A percentile compares a stretch with the other conserved stretches of the same genome.
Evolutionary conservation across 2,888 invertebrate species (phyloP).

Genomic region (Rhyacophila evoluta): DNA sequence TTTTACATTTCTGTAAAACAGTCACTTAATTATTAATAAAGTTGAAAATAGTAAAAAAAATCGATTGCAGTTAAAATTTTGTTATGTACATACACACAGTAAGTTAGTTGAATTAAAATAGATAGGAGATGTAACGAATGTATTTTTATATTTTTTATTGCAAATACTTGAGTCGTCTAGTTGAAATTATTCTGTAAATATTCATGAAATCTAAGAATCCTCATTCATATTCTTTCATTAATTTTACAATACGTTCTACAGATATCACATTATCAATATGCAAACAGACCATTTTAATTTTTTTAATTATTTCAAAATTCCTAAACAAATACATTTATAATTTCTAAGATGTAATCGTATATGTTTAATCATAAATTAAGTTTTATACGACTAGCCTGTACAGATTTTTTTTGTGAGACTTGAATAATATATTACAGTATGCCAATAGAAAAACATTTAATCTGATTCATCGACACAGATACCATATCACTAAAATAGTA

Average conservation of each 20-base stretch:
- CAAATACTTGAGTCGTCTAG: background rate
- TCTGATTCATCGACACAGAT: conserved; percentile 34
- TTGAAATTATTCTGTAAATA: conserved; percentile 26
- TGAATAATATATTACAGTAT: conserved; percentile 31
- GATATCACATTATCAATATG: conserved; percentile 28
- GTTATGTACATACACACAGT: background rate
- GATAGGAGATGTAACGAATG: background rate
- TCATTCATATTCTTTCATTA: background rate
- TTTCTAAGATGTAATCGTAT: conserved; percentile 50
- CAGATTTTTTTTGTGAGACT: conserved; percentile 29
- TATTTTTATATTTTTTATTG: background rate
- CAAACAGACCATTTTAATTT: conserved; percentile 11
- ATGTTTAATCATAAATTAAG: conserved; percentile 44
- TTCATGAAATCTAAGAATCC: conserved; percentile 2
- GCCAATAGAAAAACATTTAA: conserved; percentile 29
- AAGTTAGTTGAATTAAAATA: background rate
- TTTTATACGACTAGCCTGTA: conserved; percentile 52
- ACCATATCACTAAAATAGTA: conserved; percentile 32
- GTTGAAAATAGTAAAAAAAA: background rate
- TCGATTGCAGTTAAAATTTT: background rate
- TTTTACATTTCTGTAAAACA: background rate
- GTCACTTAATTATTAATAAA: too few species aligned
- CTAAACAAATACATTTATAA: conserved; percentile 39
- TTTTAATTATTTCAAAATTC: conserved; percentile 25
- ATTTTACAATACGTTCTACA: conserved; percentile 16